Evolutionary conservation across 1,140 invertebrate genomes (phyloP).

Genomic region (Macrocentrus cingulum): DNA sequence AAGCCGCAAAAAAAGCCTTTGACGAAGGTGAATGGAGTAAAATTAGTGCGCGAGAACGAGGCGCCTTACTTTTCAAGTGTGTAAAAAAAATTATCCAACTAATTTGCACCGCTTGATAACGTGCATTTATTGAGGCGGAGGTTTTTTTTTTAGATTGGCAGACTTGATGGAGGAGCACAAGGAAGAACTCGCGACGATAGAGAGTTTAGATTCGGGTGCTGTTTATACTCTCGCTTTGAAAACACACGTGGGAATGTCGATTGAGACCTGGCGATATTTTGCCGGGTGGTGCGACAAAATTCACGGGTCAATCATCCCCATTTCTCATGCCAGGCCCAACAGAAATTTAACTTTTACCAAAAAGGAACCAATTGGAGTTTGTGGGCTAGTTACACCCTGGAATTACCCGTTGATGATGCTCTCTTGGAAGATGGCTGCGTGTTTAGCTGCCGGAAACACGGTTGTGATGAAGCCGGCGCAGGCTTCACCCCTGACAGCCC

Average conservation of each 20-base stretch:
- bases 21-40: constrained; percentile 86
- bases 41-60: constrained; percentile 81
- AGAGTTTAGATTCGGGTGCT: constrained; percentile 89
- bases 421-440: constrained; percentile 98
- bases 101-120: no score
- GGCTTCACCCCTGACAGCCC: constrained; percentile 85
- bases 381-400: constrained; percentile 95
- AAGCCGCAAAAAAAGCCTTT: constrained; percentile 84
- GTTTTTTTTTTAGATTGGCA: constrained; percentile 67
- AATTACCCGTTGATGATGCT: constrained; percentile 98
- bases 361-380: constrained; percentile 89
- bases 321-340: constrained; percentile 85
- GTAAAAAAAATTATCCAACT: constrained; percentile 16
- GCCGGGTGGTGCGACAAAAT: constrained; percentile 96
- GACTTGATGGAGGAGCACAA: constrained; percentile 93
- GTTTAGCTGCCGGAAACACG: constrained; percentile 90
- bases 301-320: constrained; percentile 88
- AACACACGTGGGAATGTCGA: constrained; percentile 92
- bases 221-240: constrained; percentile 94
- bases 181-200: constrained; percentile 91
- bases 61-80: constrained; percentile 72
- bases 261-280: constrained; percentile 90
- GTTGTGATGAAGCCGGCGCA: constrained; percentile 95
- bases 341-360: constrained; percentile 85
- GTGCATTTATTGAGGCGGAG: no score